Evolutionary conservation across 2,888 invertebrate genomes (phyloP).

Genomic region (Caenorhabditis uteleia): DNA sequence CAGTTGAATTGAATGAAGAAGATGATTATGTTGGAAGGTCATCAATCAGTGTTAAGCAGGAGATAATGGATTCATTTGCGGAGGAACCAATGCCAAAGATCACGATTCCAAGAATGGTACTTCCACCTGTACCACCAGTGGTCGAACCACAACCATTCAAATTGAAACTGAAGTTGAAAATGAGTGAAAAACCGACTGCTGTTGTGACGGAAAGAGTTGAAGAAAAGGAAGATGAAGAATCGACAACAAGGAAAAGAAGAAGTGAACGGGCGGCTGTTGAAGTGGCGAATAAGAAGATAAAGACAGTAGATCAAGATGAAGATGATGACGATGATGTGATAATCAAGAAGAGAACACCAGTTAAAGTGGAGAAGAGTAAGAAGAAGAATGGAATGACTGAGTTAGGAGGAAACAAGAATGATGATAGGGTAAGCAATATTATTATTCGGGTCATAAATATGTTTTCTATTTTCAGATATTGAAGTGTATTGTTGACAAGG

Average conservation of each 20-base stretch:
- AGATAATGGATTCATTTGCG: too few species aligned
- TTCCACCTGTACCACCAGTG: too few species aligned
- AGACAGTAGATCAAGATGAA: neutral
- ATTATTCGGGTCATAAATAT: neutral
- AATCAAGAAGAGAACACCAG: neutral
- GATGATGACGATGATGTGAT: neutral
- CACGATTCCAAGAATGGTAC: too few species aligned
- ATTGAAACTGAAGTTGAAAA: conserved; percentile 16
- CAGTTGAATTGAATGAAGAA: too few species aligned
- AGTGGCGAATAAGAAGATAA: conserved; percentile 4
- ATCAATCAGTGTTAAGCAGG: too few species aligned
- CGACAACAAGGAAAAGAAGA: conserved; percentile 9
- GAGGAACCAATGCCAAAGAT: too few species aligned
- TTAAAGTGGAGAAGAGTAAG: neutral
- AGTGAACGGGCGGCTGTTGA: conserved; percentile 8
- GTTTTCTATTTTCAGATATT: conserved; percentile 8
- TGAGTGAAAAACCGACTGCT: conserved; percentile 2
- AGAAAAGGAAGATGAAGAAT: conserved; percentile 14
- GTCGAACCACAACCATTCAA: too few species aligned
- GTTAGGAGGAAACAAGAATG: too few species aligned
- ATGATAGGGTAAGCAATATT: neutral
- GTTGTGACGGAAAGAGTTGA: conserved; percentile 9
- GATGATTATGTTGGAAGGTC: too few species aligned
- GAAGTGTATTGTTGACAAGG: conserved; percentile 7
- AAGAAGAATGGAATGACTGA: too few species aligned